These are phyloP conservation scores for Aphelenchoides avenae DNA, from an alignment of 1,140 invertebrate species.

Conservation along the genomic window DNA sequence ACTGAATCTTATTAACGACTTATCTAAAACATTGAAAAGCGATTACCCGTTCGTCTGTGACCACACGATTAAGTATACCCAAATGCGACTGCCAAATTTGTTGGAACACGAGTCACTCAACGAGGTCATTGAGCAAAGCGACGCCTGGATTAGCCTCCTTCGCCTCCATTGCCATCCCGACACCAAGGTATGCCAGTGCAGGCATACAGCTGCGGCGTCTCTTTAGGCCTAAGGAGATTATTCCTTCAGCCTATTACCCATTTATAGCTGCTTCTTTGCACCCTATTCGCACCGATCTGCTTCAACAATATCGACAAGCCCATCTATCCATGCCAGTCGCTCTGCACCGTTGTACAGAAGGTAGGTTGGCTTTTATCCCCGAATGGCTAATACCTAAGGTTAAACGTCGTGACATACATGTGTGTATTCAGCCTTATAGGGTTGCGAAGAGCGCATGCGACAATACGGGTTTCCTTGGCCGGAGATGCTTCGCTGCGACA, in stretches of 20 bases:
- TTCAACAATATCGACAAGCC: constrained; percentile 63
- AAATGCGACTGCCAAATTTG: constrained; percentile 71
- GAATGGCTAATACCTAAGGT: too few species aligned
- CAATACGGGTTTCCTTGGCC: constrained; percentile 71
- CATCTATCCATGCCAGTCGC: constrained; percentile 68
- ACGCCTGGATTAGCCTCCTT: constrained; percentile 68
- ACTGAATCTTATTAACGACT: constrained; percentile 15
- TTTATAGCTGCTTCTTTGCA: constrained; percentile 69
- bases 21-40: background rate
- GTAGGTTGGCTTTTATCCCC: constrained; percentile 33
- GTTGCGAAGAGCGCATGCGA: constrained; percentile 67
- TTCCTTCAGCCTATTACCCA: too few species aligned
- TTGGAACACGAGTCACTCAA: constrained; percentile 69
- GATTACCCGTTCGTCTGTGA: too few species aligned
- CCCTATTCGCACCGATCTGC: constrained; percentile 71
- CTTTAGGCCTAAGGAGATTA: too few species aligned
- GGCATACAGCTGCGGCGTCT: background rate
- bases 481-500: constrained; percentile 68
- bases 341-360: constrained; percentile 67
- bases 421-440: too few species aligned
- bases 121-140: constrained; percentile 67
- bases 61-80: constrained; percentile 63
- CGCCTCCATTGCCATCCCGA: constrained; percentile 69
- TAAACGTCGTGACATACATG: too few species aligned
- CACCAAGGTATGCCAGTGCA: constrained; percentile 59